phyloP scores from a whole-genome alignment of 2,113 vertebrate genomes.

The Tenebrosternarchus preto region DNA sequence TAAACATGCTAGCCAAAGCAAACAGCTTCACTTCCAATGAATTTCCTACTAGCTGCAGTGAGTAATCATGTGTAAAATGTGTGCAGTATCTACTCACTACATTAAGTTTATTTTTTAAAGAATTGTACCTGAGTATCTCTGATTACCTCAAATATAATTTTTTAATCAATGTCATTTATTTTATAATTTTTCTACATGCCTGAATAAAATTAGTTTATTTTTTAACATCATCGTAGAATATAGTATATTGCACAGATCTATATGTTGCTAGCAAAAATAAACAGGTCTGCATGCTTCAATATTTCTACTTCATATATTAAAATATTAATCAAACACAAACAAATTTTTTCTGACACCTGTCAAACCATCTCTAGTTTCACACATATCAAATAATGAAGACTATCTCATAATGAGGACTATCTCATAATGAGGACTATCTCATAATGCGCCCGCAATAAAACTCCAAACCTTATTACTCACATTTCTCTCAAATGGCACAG shows the following conservation, averaged over 20 bases:
- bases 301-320: constrained; percentile 4
- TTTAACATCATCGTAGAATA: too few relatives aligned
- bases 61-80: constrained; percentile 16
- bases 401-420: constrained; percentile 43
- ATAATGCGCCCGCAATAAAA: constrained; percentile 24
- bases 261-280: background rate
- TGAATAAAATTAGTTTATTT: too few relatives aligned
- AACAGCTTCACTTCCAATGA: background rate
- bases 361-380: background rate
- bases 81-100: background rate
- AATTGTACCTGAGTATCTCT: too few relatives aligned
- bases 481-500: constrained; percentile 62
- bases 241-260: too few relatives aligned
- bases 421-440: constrained; percentile 41
- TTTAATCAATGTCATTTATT: too few relatives aligned
- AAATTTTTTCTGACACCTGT: background rate
- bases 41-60: background rate
- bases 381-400: constrained; percentile 40
- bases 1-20: background rate
- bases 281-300: background rate
- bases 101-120: too few relatives aligned
- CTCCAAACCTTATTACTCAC: constrained; percentile 57
- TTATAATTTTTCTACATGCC: too few relatives aligned
- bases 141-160: too few relatives aligned
- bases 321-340: background rate